These are phyloP conservation scores for Urocolius indicus DNA, from an alignment of 2,113 vertebrate species.

Conservation along the genomic window DNA sequence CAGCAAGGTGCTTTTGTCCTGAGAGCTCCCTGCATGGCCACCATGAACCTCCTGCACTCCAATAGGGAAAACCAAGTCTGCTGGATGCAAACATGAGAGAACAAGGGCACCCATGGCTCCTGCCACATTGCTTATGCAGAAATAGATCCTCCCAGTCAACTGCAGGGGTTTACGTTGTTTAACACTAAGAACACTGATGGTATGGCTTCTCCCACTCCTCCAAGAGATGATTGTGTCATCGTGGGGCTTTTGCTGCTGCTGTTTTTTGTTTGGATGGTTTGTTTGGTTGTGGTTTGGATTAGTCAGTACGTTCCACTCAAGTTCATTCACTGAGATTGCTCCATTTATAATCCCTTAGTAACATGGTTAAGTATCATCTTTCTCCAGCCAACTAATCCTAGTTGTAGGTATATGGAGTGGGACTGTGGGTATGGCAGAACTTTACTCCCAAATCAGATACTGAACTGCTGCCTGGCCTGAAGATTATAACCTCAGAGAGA, in stretches of 20 bases:
- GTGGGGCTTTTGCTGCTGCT: accelerated
- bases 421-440: background rate
- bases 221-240: background rate
- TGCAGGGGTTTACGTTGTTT: background rate
- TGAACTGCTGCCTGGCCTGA: background rate
- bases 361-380: background rate
- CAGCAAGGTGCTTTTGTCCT: accelerated
- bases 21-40: background rate
- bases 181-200: background rate
- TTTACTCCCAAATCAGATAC: background rate
- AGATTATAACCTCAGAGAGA: background rate
- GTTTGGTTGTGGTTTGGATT: background rate
- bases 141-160: background rate
- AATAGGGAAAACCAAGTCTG: background rate
- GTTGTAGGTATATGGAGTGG: background rate
- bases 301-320: background rate
- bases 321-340: background rate
- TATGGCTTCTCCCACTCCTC: background rate
- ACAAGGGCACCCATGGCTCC: background rate
- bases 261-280: background rate
- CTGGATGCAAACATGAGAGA: background rate
- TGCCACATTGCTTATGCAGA: background rate
- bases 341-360: background rate
- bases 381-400: background rate
- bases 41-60: background rate